Conservation (phyloP, 1,140 invertebrate genomes). For the Bombyx mandarina region DNA sequence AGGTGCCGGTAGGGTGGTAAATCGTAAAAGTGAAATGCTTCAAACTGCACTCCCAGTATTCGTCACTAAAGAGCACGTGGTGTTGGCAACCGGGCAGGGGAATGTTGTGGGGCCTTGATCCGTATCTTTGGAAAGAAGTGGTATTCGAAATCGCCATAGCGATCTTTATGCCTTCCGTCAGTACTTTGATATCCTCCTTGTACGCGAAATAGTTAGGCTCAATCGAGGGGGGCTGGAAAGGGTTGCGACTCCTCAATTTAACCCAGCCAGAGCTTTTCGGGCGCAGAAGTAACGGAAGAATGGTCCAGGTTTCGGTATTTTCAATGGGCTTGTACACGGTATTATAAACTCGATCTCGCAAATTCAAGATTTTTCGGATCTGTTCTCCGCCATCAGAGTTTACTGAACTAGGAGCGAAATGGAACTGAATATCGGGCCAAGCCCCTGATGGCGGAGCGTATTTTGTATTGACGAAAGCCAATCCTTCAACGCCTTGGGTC, state of each 20-base stretch:
- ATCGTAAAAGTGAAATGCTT: conserved; percentile 89
- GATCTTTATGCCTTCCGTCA: conserved; percentile 87
- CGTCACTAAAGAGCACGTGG: conserved; percentile 80
- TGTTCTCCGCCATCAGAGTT: conserved; percentile 85
- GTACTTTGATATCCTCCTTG: conserved; percentile 80
- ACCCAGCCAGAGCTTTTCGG: conserved; percentile 89
- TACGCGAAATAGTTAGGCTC: conserved; percentile 93
- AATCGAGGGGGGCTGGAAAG: conserved; percentile 86
- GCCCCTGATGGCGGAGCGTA: conserved; percentile 80
- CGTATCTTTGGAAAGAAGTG: conserved; percentile 84
- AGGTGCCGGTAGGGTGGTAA: conserved; percentile 88
- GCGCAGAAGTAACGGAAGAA: conserved; percentile 83
- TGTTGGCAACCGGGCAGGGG: conserved; percentile 85
- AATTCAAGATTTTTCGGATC: conserved; percentile 81
- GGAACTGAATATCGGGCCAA: conserved; percentile 90
- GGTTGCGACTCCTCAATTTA: conserved; percentile 83
- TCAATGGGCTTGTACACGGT: conserved; percentile 87
- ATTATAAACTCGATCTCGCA: conserved; percentile 86
- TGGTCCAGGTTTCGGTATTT: conserved; percentile 86
- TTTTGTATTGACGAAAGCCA: conserved; percentile 87
- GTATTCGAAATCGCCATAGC: conserved; percentile 85
- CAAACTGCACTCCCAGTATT: conserved; percentile 89
- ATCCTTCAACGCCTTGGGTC: conserved; percentile 84
- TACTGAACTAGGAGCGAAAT: conserved; percentile 86
- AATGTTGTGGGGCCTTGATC: conserved; percentile 82